These are phyloP conservation scores for Apis laboriosa DNA, from an alignment of 1,140 invertebrate species.

Conservation along the genomic window DNA sequence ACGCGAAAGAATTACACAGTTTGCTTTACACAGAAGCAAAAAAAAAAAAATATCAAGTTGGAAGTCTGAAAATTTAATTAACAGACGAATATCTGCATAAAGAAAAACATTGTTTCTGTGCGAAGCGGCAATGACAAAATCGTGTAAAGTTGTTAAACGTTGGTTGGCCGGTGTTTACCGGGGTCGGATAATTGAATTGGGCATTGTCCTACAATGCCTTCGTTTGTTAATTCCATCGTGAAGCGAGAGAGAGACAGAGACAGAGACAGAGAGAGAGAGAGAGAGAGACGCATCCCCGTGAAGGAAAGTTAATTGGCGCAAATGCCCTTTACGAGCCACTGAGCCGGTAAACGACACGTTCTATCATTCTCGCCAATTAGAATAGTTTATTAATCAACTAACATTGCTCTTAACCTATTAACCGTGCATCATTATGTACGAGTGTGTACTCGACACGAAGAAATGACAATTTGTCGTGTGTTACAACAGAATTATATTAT, in stretches of 20 bases:
- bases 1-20: too few relatives aligned
- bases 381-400: neutral
- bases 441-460: too few relatives aligned
- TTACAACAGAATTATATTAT: too few relatives aligned
- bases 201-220: neutral
- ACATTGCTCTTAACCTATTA: neutral
- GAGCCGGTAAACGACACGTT: conserved; percentile 13
- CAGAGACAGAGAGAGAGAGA: neutral
- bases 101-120: neutral
- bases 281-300: neutral
- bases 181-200: conserved; percentile 48
- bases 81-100: too few relatives aligned
- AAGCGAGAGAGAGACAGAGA: neutral
- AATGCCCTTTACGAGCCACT: conserved; percentile 23
- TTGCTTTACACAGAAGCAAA: too few relatives aligned
- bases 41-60: too few relatives aligned
- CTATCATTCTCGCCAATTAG: neutral
- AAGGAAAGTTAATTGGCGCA: conserved; percentile 30
- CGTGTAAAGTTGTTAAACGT: neutral
- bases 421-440: neutral
- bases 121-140: conserved; percentile 14
- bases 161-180: conserved; percentile 33
- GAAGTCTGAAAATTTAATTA: neutral
- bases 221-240: conserved; percentile 23
- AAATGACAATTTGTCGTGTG: too few relatives aligned